phyloP scores from a whole-genome alignment of 1,140 invertebrate species.

The Neuroterus valhalla region DNA sequence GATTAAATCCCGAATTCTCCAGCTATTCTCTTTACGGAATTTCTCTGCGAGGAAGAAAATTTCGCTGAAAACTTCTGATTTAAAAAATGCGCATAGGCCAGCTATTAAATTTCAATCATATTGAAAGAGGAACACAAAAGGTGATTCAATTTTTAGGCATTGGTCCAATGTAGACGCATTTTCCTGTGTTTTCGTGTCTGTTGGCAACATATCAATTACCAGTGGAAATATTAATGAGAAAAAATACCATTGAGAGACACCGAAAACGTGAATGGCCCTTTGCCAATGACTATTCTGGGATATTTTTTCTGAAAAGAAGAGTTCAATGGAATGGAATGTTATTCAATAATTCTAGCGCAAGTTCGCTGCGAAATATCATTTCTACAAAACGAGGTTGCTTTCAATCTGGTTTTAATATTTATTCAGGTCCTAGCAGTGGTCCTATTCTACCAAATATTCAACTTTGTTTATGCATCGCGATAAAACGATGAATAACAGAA shows the following conservation, averaged over 20 bases:
- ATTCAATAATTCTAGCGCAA: too few relatives aligned
- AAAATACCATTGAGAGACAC: constrained; percentile 2
- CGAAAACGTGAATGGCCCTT: background rate
- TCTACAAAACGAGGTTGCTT: too few relatives aligned
- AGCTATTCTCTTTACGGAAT: background rate
- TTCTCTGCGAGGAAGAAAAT: constrained; percentile 2
- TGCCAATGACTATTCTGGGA: constrained; percentile 7
- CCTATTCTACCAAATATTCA: too few relatives aligned
- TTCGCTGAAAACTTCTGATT: background rate
- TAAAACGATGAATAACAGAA: too few relatives aligned
- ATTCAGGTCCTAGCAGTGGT: too few relatives aligned
- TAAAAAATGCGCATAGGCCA: constrained; percentile 5
- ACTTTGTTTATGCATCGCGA: too few relatives aligned
- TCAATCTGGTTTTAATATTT: too few relatives aligned
- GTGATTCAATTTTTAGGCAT: constrained; percentile 17
- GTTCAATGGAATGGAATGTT: too few relatives aligned
- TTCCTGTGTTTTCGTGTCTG: constrained; percentile 1
- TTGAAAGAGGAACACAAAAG: constrained; percentile 8
- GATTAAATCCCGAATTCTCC: background rate
- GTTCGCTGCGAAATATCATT: too few relatives aligned
- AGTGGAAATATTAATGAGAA: constrained; percentile 8
- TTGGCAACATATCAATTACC: constrained; percentile 20
- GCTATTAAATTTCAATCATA: constrained; percentile 11
- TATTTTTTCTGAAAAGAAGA: background rate
- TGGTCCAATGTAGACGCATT: constrained; percentile 10